These are phyloP conservation scores for Synanthedon myopaeformis DNA, from an alignment of 2,888 invertebrate genomes.

Conservation along the genomic window DNA sequence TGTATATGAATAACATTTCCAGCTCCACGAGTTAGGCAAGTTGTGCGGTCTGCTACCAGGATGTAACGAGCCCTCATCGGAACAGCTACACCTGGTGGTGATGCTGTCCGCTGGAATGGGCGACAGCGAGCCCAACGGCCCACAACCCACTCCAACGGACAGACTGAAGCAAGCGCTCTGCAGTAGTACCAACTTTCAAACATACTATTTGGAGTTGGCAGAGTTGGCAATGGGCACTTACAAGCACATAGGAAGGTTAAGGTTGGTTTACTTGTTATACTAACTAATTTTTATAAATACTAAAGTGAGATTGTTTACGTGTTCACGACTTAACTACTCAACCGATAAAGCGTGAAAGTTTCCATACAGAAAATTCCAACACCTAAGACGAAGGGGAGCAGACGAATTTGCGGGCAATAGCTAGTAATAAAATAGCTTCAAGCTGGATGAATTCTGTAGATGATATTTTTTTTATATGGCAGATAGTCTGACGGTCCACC, in stretches of 20 bases:
- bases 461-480: too few relatives aligned
- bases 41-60: slow-evolving; percentile 93
- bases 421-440: too few relatives aligned
- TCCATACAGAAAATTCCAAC: too few relatives aligned
- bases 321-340: too few relatives aligned
- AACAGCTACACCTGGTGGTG: slow-evolving; percentile 90
- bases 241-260: slow-evolving; percentile 87
- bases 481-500: too few relatives aligned
- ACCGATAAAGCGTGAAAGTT: too few relatives aligned
- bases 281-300: neutral
- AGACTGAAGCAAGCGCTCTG: slow-evolving; percentile 91
- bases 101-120: slow-evolving; percentile 93
- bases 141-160: slow-evolving; percentile 76
- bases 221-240: slow-evolving; percentile 97
- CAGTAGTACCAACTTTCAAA: slow-evolving; percentile 88
- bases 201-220: slow-evolving; percentile 91
- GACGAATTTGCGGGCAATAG: too few relatives aligned
- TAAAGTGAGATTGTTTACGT: too few relatives aligned
- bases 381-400: too few relatives aligned
- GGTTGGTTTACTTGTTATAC: slow-evolving; percentile 17
- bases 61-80: slow-evolving; percentile 79
- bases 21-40: slow-evolving; percentile 87
- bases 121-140: slow-evolving; percentile 70
- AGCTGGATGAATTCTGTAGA: too few relatives aligned
- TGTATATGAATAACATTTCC: slow-evolving; percentile 13